phyloP scores from a whole-genome alignment of 2,113 vertebrate genomes.

The Noctilio leporinus region DNA sequence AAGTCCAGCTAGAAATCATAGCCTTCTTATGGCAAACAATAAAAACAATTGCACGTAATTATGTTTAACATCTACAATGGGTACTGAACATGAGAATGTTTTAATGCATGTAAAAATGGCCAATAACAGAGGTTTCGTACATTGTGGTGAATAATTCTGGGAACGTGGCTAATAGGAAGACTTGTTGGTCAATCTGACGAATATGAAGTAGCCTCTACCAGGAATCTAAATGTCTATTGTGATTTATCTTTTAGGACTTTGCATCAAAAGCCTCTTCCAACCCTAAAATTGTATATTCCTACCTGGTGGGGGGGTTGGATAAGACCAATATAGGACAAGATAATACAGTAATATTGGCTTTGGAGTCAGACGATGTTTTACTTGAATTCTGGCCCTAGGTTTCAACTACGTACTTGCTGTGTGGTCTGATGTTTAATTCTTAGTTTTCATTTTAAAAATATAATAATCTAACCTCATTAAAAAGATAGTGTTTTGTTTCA shows the following conservation, averaged over 20 bases:
- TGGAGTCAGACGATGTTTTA: background rate
- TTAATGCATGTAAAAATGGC: background rate
- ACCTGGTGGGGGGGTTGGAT: too few species aligned
- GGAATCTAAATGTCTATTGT: background rate
- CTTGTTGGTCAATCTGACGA: background rate
- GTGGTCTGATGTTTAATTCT: background rate
- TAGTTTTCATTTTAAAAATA: background rate
- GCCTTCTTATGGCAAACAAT: constrained; percentile 36
- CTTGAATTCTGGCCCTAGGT: background rate
- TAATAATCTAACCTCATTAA: background rate
- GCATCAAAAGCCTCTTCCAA: background rate
- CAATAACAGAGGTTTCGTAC: background rate
- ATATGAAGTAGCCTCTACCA: background rate
- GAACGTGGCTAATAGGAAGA: background rate
- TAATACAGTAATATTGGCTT: background rate
- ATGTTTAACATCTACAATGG: background rate
- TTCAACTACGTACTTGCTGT: background rate
- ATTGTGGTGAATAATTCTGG: background rate
- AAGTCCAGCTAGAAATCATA: constrained; percentile 39
- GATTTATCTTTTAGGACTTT: background rate
- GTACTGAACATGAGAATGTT: background rate
- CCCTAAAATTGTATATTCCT: background rate
- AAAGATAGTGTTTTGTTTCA: background rate
- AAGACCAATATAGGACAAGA: background rate
- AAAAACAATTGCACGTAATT: constrained; percentile 35